These are phyloP conservation scores for Dynastes grantii DNA, from an alignment of 2,888 invertebrate genomes.

Conservation along the genomic window DNA sequence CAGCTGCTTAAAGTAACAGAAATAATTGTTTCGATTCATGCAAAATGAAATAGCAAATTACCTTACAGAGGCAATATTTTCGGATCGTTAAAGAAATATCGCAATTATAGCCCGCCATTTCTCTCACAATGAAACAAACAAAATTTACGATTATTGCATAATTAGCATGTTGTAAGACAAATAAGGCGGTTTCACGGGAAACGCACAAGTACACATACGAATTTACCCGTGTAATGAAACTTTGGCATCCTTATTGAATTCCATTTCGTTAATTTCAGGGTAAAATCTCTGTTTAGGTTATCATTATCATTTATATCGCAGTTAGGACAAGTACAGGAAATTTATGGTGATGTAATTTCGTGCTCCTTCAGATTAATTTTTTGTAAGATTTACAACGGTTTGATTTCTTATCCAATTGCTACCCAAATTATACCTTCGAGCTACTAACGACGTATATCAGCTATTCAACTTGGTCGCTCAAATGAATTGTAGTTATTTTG, in stretches of 20 bases:
- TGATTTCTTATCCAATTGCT: background rate
- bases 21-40: conserved; percentile 39
- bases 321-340: conserved; percentile 6
- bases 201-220: conserved; percentile 26
- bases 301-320: conserved; percentile 10
- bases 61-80: conserved; percentile 32
- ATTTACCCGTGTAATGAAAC: conserved; percentile 17
- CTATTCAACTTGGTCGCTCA: too few species aligned
- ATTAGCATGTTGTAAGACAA: conserved; percentile 42
- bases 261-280: conserved; percentile 35
- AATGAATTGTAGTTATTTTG: too few species aligned
- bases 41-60: conserved; percentile 35
- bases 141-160: conserved; percentile 42
- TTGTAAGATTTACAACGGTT: background rate
- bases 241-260: conserved; percentile 23
- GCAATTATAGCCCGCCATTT: conserved; percentile 33
- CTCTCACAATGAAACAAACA: conserved; percentile 28
- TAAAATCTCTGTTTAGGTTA: background rate
- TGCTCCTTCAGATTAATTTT: background rate
- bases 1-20: conserved; percentile 37
- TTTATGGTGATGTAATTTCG: conserved; percentile 5
- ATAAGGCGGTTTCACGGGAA: conserved; percentile 36
- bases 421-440: background rate
- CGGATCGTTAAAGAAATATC: conserved; percentile 19
- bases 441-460: background rate